Conservation (phyloP, 2,888 invertebrate species). For the Trissolcus japonicus region DNA sequence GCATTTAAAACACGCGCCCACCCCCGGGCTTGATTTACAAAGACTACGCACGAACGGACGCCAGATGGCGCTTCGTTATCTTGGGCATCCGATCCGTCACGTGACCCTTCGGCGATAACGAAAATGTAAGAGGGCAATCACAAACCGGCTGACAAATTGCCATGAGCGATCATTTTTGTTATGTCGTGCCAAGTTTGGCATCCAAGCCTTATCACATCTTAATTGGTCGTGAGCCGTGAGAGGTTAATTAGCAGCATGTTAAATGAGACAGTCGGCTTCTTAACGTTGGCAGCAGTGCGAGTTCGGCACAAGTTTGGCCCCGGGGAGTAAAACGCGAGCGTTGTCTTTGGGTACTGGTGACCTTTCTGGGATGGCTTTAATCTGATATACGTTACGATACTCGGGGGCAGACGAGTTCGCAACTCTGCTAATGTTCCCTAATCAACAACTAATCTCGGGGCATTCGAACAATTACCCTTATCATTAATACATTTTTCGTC, state of each 20-base stretch:
- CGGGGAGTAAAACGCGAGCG: neutral
- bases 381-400: constrained; percentile 42
- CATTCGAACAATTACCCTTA: no score
- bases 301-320: no score
- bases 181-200: constrained; percentile 3
- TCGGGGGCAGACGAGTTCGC: constrained; percentile 32
- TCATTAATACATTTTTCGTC: neutral
- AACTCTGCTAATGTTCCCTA: constrained; percentile 20
- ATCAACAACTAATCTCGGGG: neutral
- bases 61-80: constrained; percentile 53
- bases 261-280: no score
- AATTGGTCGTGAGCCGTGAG: neutral
- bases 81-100: constrained; percentile 55
- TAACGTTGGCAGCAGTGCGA: no score
- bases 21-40: constrained; percentile 52
- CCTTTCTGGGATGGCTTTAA: constrained; percentile 32
- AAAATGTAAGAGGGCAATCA: constrained; percentile 29
- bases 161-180: neutral
- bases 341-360: constrained; percentile 5
- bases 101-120: constrained; percentile 56
- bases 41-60: constrained; percentile 53
- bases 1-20: constrained; percentile 53
- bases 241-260: no score
- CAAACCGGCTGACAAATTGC: neutral
- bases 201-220: constrained; percentile 1